Conservation (phyloP, 2,797 vertebrate species). For the Cossypha polioptera region DNA sequence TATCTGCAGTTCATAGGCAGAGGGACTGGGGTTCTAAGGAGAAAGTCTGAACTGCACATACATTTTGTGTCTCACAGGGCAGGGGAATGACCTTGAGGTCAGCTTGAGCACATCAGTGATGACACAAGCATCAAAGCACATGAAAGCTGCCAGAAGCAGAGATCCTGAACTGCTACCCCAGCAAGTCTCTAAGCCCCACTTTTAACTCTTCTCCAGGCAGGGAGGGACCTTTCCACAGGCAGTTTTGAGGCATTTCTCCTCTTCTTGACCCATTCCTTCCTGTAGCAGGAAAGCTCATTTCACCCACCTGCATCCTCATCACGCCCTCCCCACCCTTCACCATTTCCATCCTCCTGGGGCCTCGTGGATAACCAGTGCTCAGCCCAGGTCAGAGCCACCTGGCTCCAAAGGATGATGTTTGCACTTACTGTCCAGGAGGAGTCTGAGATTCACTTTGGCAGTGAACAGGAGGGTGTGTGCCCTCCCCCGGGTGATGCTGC, state of each 20-base stretch:
- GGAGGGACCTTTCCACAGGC: not conserved
- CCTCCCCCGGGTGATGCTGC: not conserved
- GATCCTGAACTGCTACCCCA: not conserved
- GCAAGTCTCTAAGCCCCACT: not conserved
- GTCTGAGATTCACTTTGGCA: not conserved
- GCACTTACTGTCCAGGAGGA: fast-evolving
- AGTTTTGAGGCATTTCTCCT: not conserved
- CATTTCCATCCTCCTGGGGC: not conserved
- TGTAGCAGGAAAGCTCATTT: not conserved
- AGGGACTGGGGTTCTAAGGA: not conserved
- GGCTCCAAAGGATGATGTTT: not conserved
- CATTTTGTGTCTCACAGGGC: not conserved
- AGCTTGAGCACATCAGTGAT: not conserved
- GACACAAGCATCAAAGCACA: not conserved
- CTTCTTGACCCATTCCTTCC: too few relatives aligned
- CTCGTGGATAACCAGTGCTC: fast-evolving
- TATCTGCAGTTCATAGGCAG: not conserved
- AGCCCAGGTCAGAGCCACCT: fast-evolving
- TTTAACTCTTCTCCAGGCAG: not conserved
- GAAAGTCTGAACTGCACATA: not conserved
- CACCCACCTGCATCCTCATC: not conserved
- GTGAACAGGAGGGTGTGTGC: fast-evolving
- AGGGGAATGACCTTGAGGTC: not conserved
- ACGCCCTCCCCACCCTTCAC: not conserved
- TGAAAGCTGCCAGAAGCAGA: not conserved